A percentile compares a stretch with the other conserved stretches of the same genome.
phyloP scores from a whole-genome alignment of 1,140 invertebrate genomes.

The Holotrichia oblita region DNA sequence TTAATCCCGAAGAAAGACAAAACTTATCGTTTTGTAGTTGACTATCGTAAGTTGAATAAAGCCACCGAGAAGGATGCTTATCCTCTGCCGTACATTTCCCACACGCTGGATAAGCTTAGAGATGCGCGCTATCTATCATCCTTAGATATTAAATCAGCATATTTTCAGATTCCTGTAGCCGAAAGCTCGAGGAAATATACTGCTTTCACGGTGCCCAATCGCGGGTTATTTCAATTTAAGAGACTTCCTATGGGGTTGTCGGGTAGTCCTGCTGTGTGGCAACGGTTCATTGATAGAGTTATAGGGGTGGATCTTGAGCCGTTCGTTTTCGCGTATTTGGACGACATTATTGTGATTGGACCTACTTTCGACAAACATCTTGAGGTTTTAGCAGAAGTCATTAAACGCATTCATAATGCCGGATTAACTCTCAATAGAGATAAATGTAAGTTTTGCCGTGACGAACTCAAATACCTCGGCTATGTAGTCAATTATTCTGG shows the following conservation, averaged over 20 bases:
- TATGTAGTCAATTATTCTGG: slow-evolving; percentile 13
- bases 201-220: slow-evolving; percentile 44
- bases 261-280: slow-evolving; percentile 51
- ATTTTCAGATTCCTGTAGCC: slow-evolving; percentile 22
- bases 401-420: background rate
- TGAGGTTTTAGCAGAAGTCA: background rate
- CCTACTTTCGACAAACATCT: slow-evolving; percentile 19
- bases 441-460: background rate
- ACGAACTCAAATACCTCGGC: background rate
- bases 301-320: slow-evolving; percentile 57
- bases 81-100: background rate
- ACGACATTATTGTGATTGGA: slow-evolving; percentile 49
- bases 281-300: slow-evolving; percentile 47
- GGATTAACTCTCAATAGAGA: background rate
- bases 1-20: background rate
- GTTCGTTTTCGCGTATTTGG: slow-evolving; percentile 53
- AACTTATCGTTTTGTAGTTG: slow-evolving; percentile 23
- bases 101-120: background rate
- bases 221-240: slow-evolving; percentile 55
- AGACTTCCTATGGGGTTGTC: slow-evolving; percentile 58
- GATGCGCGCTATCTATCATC: background rate
- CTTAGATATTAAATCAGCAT: slow-evolving; percentile 15
- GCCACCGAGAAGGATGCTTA: slow-evolving; percentile 16
- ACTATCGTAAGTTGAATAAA: slow-evolving; percentile 14
- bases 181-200: background rate